Conservation (phyloP, 2,797 vertebrate genomes). For the Glossophaga mutica region DNA sequence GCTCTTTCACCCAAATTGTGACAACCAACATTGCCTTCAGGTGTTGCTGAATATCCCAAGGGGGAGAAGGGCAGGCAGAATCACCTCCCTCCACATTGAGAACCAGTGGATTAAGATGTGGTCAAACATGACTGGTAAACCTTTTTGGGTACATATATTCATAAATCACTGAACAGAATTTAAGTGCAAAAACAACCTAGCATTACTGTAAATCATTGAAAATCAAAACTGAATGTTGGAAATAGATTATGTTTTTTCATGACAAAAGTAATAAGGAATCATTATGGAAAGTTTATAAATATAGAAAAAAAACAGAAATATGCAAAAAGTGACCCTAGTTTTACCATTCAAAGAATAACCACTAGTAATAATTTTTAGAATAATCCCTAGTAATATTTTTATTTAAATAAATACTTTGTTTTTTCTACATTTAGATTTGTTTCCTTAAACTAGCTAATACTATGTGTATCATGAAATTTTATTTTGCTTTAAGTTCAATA, state of each 20-base stretch:
- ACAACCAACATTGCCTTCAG: background rate
- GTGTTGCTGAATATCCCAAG: background rate
- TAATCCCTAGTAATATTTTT: background rate
- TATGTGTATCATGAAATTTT: background rate
- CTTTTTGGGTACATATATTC: background rate
- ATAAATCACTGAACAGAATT: background rate
- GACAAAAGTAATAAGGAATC: background rate
- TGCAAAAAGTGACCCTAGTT: background rate
- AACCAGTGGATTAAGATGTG: background rate
- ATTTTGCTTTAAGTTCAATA: slow-evolving; percentile 25
- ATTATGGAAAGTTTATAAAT: background rate
- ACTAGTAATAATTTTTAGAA: background rate
- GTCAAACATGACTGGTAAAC: background rate
- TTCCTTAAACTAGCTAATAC: slow-evolving; percentile 26
- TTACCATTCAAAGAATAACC: background rate
- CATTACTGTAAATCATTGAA: background rate
- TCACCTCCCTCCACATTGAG: background rate
- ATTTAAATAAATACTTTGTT: background rate
- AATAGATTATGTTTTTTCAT: background rate
- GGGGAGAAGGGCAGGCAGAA: background rate
- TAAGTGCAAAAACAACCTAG: background rate
- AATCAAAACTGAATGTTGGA: background rate
- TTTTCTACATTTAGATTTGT: background rate
- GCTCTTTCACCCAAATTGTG: background rate
- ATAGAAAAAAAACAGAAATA: background rate